Evolutionary conservation across 2,113 vertebrate genomes (phyloP).

Genomic region (Sphyrna mokarran): DNA sequence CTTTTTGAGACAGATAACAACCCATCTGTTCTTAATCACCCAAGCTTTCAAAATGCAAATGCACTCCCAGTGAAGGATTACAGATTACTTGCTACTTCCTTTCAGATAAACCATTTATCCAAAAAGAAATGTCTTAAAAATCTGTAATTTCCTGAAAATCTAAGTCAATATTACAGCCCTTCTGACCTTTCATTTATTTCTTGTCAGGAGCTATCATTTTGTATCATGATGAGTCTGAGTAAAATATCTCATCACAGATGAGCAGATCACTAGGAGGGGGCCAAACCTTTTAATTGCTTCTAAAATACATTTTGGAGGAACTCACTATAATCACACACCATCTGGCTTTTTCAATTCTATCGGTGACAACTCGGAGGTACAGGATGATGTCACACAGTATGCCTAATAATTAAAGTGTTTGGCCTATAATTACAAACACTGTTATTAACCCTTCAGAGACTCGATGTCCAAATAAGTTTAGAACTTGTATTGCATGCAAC

Average conservation of each 20-base stretch:
- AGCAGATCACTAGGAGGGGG: constrained; percentile 3
- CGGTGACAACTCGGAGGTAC: constrained; percentile 34
- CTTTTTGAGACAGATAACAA: constrained; percentile 24
- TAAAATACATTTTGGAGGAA: constrained; percentile 36
- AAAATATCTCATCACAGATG: constrained; percentile 31
- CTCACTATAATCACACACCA: constrained; percentile 38
- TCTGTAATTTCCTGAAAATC: constrained; percentile 34
- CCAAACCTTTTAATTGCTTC: constrained; percentile 37
- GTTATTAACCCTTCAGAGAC: constrained; percentile 29
- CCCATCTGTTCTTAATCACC: constrained; percentile 31
- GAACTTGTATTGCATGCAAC: not conserved
- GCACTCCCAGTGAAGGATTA: constrained; percentile 15
- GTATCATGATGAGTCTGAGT: constrained; percentile 5
- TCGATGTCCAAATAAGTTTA: not conserved
- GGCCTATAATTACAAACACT: constrained; percentile 36
- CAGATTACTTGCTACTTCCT: constrained; percentile 28
- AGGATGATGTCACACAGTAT: constrained; percentile 27
- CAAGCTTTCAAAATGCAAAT: constrained; percentile 34
- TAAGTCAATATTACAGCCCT: not conserved
- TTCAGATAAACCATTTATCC: constrained; percentile 24
- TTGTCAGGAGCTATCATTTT: constrained; percentile 10
- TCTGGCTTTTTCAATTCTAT: constrained; percentile 38
- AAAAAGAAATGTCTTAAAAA: not conserved
- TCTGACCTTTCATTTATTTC: not conserved
- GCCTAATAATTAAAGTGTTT: constrained; percentile 35